A percentile compares a stretch with the other conserved stretches of the same genome.
These are phyloP conservation scores for Tor tambroides DNA, from an alignment of 2,113 vertebrate genomes.

Conservation along the genomic window DNA sequence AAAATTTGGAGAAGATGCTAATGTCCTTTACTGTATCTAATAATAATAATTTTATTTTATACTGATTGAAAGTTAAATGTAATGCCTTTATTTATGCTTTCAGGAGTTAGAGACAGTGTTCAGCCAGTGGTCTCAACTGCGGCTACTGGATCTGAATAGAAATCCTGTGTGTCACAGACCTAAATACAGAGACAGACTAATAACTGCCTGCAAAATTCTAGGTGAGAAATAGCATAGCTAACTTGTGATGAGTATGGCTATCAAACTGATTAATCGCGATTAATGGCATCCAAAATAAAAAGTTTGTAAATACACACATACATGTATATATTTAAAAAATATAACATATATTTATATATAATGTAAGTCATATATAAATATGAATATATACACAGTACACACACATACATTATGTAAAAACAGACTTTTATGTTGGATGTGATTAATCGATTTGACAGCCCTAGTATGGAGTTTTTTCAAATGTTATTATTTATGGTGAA, in stretches of 20 bases:
- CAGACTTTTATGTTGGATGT: too few species aligned
- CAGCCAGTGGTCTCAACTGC: constrained; percentile 81
- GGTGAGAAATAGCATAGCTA: constrained; percentile 72
- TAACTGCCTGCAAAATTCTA: constrained; percentile 78
- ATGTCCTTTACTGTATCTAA: not conserved
- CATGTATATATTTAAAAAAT: too few species aligned
- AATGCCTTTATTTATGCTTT: constrained; percentile 54
- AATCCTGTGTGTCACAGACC: constrained; percentile 87
- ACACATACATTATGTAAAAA: too few species aligned
- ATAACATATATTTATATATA: too few species aligned
- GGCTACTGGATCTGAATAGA: constrained; percentile 85
- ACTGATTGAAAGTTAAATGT: not conserved
- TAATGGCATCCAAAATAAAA: too few species aligned
- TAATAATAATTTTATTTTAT: not conserved
- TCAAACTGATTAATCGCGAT: too few species aligned
- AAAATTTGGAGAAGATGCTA: not conserved
- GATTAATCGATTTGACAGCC: too few species aligned
- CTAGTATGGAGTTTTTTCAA: not conserved
- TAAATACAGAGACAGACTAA: constrained; percentile 91
- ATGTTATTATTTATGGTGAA: not conserved
- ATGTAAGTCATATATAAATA: too few species aligned
- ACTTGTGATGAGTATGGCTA: not conserved
- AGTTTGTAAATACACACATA: too few species aligned
- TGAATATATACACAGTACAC: too few species aligned
- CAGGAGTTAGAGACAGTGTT: constrained; percentile 88